A percentile compares a stretch with the other conserved stretches of the same genome.
These are phyloP conservation scores for Onychostoma macrolepis DNA, from an alignment of 2,113 vertebrate species.

Conservation along the genomic window DNA sequence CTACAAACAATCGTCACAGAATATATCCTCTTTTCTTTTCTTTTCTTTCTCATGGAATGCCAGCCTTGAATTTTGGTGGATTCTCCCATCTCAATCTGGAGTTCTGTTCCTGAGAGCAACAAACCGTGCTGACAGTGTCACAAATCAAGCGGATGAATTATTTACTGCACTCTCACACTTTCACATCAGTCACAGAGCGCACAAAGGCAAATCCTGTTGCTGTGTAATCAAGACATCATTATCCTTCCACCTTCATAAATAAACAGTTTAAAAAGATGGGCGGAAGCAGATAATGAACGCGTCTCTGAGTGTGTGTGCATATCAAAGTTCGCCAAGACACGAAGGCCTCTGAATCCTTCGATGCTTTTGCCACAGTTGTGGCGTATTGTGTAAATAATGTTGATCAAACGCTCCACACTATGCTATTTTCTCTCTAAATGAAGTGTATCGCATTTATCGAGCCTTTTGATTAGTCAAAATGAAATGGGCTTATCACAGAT, in stretches of 20 bases:
- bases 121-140: conserved; percentile 10
- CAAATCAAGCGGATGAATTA: conserved; percentile 17
- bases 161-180: conserved; percentile 37
- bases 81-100: not conserved
- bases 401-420: conserved; percentile 62
- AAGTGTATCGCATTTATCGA: conserved; percentile 67
- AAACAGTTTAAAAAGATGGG: conserved; percentile 54
- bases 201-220: conserved; percentile 54
- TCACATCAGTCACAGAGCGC: conserved; percentile 43
- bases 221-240: conserved; percentile 57
- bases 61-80: not conserved
- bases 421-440: conserved; percentile 72
- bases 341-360: conserved; percentile 14
- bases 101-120: conserved; percentile 17
- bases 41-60: not conserved
- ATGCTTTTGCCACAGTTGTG: conserved; percentile 46
- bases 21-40: not conserved
- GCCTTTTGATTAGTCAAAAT: conserved; percentile 71
- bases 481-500: conserved; percentile 59
- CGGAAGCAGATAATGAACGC: conserved; percentile 42
- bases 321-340: conserved; percentile 34
- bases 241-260: conserved; percentile 57
- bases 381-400: conserved; percentile 63
- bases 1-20: not conserved
- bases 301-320: conserved; percentile 32